phyloP scores from a whole-genome alignment of 1,140 invertebrate species.

The Drosophila tani region DNA sequence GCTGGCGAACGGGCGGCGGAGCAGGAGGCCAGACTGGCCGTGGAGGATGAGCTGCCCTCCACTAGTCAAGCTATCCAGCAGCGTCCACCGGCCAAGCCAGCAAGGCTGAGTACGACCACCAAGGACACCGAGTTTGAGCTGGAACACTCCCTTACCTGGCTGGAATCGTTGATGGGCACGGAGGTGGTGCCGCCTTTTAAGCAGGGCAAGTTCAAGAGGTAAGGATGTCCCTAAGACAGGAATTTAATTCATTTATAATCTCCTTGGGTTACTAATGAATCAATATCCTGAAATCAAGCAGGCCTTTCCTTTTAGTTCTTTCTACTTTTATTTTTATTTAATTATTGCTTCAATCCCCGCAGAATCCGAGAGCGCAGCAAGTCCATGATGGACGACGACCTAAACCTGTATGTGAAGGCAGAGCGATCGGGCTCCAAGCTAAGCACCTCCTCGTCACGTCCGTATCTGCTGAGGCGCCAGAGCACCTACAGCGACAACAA shows the following conservation, averaged over 20 bases:
- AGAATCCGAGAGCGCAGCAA: conserved; percentile 85
- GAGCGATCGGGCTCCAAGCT: conserved; percentile 51
- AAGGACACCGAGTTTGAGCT: conserved; percentile 86
- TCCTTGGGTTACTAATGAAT: too few relatives aligned
- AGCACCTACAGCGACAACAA: conserved; percentile 82
- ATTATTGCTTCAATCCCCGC: not conserved
- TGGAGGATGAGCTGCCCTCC: conserved; percentile 12
- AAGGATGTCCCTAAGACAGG: not conserved
- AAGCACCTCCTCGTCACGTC: conserved; percentile 43
- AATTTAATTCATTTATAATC: too few relatives aligned
- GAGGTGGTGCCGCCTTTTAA: conserved; percentile 63
- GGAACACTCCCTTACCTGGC: conserved; percentile 86
- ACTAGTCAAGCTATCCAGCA: conserved; percentile 12
- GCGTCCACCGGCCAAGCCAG: conserved; percentile 37
- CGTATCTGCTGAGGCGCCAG: conserved; percentile 72
- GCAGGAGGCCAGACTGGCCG: not conserved
- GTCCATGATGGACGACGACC: conserved; percentile 85
- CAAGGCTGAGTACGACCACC: not conserved
- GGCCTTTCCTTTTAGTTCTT: not conserved
- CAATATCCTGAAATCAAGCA: too few relatives aligned
- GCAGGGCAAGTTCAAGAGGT: conserved; percentile 72
- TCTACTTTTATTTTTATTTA: not conserved
- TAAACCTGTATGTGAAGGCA: conserved; percentile 61
- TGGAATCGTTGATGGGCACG: conserved; percentile 85
- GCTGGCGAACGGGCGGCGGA: conserved; percentile 37